A percentile compares a stretch with the other conserved stretches of the same genome.
Evolutionary conservation across 2,113 vertebrate genomes (phyloP).

Genomic region (Tympanuchus pallidicinctus): DNA sequence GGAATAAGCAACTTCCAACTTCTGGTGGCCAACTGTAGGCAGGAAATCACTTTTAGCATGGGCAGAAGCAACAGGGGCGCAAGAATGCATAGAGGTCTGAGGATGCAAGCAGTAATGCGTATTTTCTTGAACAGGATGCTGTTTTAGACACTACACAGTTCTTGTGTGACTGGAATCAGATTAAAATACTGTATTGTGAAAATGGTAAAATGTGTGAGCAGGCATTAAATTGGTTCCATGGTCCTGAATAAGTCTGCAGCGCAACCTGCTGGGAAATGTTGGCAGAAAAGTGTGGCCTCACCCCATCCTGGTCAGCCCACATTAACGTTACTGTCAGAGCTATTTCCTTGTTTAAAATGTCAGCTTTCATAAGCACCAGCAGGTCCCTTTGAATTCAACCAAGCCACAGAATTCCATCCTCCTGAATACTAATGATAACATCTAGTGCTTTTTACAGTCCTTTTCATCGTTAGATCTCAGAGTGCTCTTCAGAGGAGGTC

Average conservation of each 20-base stretch:
- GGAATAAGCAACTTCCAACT: background rate
- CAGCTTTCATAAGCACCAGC: background rate
- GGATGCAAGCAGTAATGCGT: accelerated
- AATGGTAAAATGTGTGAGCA: background rate
- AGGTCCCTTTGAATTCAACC: conserved; percentile 26
- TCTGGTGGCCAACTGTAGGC: background rate
- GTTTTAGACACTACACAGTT: background rate
- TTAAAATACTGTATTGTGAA: background rate
- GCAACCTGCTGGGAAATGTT: background rate
- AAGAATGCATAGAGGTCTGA: background rate
- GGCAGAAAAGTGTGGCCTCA: background rate
- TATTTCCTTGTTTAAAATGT: background rate
- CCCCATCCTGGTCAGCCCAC: background rate
- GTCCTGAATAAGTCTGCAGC: background rate
- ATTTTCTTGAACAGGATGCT: background rate
- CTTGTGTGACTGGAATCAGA: background rate
- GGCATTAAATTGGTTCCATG: background rate
- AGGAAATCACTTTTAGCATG: background rate
- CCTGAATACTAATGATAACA: conserved; percentile 32
- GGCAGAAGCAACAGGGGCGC: accelerated
- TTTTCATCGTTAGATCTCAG: background rate
- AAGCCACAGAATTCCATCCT: background rate
- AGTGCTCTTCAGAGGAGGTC: conserved; percentile 34
- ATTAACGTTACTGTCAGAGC: background rate
- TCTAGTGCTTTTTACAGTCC: background rate